Percentiles rank a stretch among this genome's conserved stretches.
These are phyloP conservation scores for Accipiter cooperii DNA, from an alignment of 2,113 vertebrate species.

Conservation along the genomic window DNA sequence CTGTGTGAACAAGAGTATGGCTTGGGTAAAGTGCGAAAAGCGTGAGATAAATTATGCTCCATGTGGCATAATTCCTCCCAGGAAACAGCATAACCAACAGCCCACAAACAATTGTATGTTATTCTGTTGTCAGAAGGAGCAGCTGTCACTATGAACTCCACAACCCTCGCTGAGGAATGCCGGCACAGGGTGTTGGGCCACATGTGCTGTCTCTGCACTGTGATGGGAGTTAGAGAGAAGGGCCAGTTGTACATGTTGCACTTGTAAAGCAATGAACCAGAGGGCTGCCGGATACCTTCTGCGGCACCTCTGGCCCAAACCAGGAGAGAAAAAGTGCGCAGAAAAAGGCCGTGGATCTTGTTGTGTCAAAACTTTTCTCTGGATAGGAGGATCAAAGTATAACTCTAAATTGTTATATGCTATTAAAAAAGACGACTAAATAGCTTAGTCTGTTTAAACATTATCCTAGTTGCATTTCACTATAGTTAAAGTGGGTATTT, in stretches of 20 bases:
- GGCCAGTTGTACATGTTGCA: not conserved
- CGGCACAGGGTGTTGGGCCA: not conserved
- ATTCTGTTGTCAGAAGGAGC: not conserved
- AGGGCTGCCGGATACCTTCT: not conserved
- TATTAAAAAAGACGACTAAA: not conserved
- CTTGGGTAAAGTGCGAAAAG: constrained; percentile 6
- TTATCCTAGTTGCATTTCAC: not conserved
- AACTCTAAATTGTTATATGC: not conserved
- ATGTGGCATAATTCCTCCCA: not conserved
- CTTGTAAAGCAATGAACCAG: not conserved
- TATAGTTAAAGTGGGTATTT: not conserved
- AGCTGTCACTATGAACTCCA: not conserved
- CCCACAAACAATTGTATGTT: not conserved
- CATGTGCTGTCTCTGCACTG: not conserved
- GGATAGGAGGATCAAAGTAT: not conserved
- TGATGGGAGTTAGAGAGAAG: not conserved
- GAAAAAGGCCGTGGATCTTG: not conserved
- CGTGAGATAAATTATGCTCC: not conserved
- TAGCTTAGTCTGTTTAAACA: not conserved
- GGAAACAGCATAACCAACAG: not conserved
- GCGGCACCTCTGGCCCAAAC: not conserved
- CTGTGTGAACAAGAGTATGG: not conserved
- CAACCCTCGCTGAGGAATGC: not conserved
- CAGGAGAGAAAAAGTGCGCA: not conserved
- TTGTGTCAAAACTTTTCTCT: not conserved